Conservation (phyloP, 1,140 invertebrate species). For the Ctenoplectra terminalis region DNA sequence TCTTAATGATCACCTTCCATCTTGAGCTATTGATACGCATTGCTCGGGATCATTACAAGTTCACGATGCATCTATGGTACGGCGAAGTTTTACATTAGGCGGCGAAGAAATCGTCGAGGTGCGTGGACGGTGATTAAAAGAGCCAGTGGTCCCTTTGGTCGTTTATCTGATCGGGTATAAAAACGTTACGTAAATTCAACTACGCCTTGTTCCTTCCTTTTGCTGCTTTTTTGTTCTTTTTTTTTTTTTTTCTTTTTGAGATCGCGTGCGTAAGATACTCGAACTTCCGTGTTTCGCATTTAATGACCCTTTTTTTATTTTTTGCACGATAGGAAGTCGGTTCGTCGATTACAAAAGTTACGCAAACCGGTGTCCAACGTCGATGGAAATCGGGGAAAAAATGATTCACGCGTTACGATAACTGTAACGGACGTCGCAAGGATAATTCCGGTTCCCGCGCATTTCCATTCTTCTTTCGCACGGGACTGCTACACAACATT, state of each 20-base stretch:
- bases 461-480: conserved; percentile 37
- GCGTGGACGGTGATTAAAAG: background rate
- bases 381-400: conserved; percentile 28
- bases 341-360: conserved; percentile 7
- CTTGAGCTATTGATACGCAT: conserved; percentile 25
- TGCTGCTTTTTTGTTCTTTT: too few species aligned
- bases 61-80: background rate
- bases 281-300: background rate
- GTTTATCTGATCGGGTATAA: background rate
- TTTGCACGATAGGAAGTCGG: conserved; percentile 27
- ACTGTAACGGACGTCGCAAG: conserved; percentile 34
- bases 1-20: conserved; percentile 56
- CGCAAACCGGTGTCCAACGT: conserved; percentile 2
- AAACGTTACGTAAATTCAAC: background rate
- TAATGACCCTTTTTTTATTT: conserved; percentile 12
- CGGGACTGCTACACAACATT: conserved; percentile 17
- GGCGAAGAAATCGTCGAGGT: background rate
- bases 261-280: background rate
- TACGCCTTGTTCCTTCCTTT: background rate
- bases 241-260: too few species aligned
- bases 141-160: background rate
- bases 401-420: conserved; percentile 25
- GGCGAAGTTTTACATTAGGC: background rate
- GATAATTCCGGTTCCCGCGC: conserved; percentile 40
- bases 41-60: conserved; percentile 21